Evolutionary conservation across 2,797 vertebrate genomes (phyloP), one percentile per base, ranked within the genome.

Genomic region (Artibeus lituratus): DNA sequence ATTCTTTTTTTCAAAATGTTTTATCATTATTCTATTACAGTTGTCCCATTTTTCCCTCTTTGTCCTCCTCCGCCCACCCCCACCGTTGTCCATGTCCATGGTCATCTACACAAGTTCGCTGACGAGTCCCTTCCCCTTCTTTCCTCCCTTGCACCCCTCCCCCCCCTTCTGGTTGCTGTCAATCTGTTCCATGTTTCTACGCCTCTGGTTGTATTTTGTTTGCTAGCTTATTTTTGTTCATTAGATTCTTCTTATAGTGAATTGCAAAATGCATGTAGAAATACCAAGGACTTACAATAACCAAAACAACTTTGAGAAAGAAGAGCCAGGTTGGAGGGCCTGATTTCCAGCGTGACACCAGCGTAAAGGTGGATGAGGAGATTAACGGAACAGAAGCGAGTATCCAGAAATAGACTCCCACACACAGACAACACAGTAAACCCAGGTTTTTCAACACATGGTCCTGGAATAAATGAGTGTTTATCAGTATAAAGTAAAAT

Each of bases 401-500:
- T 72, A 44, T n/a, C 55, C 76, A 85, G 84, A 87, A 86, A 93
- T 1, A 92, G 91, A 90, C 42, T 16, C 24, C 24, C 16, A 70
- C 7, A 94, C 10, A 83, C 42, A 96, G 85, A 78, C 16, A 77
- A 87, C 65, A 7, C 29, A 74, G 19, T 44, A 24, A 42, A 90
- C 21, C 44, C 70, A 94, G 22, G 24, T 59, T 91, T 90, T 80
- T 81, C 74, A 85, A 94, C 55, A 93, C 78, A 42, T 15, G 70
- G 29, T 65, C 24, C 44, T 26, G 42, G 62, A 84, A 44, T 65
- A 19, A 95, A 93, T 22, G 22, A 51, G 39, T 59, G 91, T 65
- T 78, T 80, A 76, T n/a, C 73, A 59, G 59, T 59, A 94, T 69
- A 82, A 90, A 85, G 55, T 57, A 73, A 96, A 93, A 94, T 51